These are phyloP conservation scores for Crioceris asparagi DNA, from an alignment of 2,888 invertebrate species.

Conservation along the genomic window DNA sequence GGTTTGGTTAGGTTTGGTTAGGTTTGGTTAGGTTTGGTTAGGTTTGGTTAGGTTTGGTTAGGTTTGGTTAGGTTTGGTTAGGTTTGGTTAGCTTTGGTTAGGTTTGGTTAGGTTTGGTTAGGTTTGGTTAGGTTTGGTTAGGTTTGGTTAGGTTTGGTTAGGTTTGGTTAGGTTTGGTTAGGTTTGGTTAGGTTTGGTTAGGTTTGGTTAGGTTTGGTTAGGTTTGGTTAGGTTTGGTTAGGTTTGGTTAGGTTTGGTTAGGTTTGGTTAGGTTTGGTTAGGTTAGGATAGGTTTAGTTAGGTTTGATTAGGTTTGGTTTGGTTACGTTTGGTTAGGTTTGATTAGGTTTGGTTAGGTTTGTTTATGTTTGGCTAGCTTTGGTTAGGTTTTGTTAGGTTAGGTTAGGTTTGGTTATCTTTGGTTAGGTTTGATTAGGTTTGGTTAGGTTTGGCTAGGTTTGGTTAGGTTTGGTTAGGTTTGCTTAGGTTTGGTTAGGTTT, in stretches of 20 bases:
- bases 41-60: constrained; percentile 17
- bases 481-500: no score
- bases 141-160: constrained; percentile 17
- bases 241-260: constrained; percentile 18
- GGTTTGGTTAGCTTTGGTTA: constrained; percentile 17
- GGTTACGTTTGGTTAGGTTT: no score
- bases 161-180: constrained; percentile 18
- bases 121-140: constrained; percentile 14
- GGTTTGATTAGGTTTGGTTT: no score
- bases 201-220: constrained; percentile 17
- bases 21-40: constrained; percentile 17
- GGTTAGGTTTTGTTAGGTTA: no score
- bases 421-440: no score
- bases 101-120: constrained; percentile 17
- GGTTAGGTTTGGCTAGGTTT: constrained; percentile 18
- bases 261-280: constrained; percentile 17
- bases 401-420: constrained; percentile 17
- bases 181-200: constrained; percentile 17
- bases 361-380: no score
- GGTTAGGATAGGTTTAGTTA: constrained; percentile 17
- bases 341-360: no score
- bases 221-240: constrained; percentile 17
- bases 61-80: constrained; percentile 17
- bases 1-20: constrained; percentile 17
- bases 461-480: constrained; percentile 18